A percentile compares a stretch with the other conserved stretches of the same genome.
Evolutionary conservation across 2,797 vertebrate genomes (phyloP).

Genomic region (Margarornis squamiger): DNA sequence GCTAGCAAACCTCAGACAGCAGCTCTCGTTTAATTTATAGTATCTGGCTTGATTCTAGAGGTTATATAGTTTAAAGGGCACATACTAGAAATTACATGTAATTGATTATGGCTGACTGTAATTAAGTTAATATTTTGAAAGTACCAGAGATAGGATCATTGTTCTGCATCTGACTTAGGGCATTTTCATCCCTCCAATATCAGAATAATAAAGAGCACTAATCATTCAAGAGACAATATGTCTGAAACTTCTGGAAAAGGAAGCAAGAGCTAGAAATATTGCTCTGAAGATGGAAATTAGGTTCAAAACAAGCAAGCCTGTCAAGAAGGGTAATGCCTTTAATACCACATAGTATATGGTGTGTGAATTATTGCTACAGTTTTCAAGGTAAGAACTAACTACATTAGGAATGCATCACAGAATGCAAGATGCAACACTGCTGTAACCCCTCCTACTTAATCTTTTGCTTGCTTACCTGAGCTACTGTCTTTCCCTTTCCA

Average conservation of each 20-base stretch:
- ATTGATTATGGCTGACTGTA: background rate
- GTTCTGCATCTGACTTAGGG: background rate
- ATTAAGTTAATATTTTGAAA: slow-evolving; percentile 25
- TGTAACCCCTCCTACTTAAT: background rate
- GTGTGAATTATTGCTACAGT: background rate
- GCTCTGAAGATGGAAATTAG: background rate
- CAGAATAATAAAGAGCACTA: background rate
- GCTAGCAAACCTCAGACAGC: background rate
- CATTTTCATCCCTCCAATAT: background rate
- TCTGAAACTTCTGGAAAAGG: background rate
- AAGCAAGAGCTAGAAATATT: background rate
- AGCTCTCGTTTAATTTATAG: slow-evolving; percentile 10
- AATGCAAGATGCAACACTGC: background rate
- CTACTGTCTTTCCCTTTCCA: background rate
- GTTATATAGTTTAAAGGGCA: slow-evolving; percentile 1
- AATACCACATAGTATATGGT: background rate
- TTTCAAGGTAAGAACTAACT: background rate
- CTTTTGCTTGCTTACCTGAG: background rate
- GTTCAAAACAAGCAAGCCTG: background rate
- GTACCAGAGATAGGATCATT: background rate
- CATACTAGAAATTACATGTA: background rate
- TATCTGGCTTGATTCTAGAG: background rate
- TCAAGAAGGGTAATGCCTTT: background rate
- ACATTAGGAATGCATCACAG: background rate
- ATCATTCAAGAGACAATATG: background rate